Percentiles rank a stretch among this genome's conserved stretches.
Conservation (phyloP, 2,113 vertebrate genomes). For the Scopus umbretta region DNA sequence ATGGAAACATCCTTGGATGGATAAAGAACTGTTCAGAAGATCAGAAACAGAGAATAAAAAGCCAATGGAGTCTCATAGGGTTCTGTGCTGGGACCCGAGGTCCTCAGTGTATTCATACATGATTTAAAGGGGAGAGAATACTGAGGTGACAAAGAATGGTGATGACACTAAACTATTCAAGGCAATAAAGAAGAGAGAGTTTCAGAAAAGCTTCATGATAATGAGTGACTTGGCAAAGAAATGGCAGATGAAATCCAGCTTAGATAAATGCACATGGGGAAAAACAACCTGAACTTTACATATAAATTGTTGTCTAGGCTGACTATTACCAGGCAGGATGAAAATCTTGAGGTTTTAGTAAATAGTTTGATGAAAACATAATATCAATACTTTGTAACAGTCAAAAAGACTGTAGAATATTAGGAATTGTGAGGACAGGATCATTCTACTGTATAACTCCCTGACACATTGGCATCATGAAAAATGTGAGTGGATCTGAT, state of each 20-base stretch:
- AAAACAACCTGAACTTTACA: not conserved
- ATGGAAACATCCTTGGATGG: not conserved
- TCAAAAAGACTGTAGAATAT: not conserved
- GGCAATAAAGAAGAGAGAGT: not conserved
- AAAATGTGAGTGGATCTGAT: not conserved
- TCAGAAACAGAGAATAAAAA: slow-evolving; percentile 18
- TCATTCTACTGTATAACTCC: not conserved
- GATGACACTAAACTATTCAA: not conserved
- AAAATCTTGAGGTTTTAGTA: not conserved
- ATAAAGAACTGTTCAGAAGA: not conserved
- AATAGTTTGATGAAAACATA: slow-evolving; percentile 2
- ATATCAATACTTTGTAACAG: not conserved
- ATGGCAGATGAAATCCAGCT: not conserved
- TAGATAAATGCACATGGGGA: not conserved
- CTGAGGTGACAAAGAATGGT: not conserved
- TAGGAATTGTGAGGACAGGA: not conserved
- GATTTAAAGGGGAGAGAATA: not conserved
- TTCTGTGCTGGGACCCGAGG: not conserved
- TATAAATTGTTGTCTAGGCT: not conserved
- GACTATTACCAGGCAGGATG: not conserved
- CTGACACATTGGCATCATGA: not conserved
- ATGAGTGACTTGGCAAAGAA: not conserved
- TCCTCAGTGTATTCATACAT: not conserved
- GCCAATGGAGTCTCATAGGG: not conserved
- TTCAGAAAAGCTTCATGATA: not conserved